Conservation (phyloP, 2,113 vertebrate genomes). For the Pollimyrus isidori region DNA sequence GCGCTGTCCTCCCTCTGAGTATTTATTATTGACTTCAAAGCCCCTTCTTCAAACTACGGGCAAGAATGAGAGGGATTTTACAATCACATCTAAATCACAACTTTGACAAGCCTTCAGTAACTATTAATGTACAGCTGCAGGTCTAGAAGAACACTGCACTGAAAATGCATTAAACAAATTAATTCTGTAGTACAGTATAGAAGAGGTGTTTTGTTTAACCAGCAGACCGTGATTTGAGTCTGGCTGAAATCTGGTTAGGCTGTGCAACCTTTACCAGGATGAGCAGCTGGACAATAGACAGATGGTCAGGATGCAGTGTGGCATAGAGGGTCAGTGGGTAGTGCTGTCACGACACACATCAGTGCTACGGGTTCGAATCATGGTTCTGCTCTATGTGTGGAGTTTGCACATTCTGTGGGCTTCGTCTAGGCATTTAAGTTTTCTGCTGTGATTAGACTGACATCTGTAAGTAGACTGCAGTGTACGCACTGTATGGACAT, state of each 20-base stretch:
- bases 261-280: background rate
- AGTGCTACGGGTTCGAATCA: background rate
- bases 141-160: background rate
- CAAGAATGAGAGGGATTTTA: background rate
- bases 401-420: background rate
- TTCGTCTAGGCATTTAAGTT: background rate
- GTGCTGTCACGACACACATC: background rate
- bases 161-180: background rate
- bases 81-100: background rate
- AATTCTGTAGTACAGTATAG: background rate
- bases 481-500: background rate
- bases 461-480: background rate
- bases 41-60: conserved; percentile 66
- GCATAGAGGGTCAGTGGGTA: background rate
- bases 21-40: conserved; percentile 64
- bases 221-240: background rate
- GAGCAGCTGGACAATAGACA: background rate
- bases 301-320: background rate
- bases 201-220: background rate
- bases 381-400: background rate
- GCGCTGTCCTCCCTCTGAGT: conserved; percentile 53
- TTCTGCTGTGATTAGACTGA: background rate
- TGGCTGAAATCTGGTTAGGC: background rate
- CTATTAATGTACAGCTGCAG: background rate
- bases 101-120: background rate